Evolutionary conservation across 1,140 invertebrate species (phyloP), one percentile per base, ranked within the genome.

Genomic region (Drosophila miranda): DNA sequence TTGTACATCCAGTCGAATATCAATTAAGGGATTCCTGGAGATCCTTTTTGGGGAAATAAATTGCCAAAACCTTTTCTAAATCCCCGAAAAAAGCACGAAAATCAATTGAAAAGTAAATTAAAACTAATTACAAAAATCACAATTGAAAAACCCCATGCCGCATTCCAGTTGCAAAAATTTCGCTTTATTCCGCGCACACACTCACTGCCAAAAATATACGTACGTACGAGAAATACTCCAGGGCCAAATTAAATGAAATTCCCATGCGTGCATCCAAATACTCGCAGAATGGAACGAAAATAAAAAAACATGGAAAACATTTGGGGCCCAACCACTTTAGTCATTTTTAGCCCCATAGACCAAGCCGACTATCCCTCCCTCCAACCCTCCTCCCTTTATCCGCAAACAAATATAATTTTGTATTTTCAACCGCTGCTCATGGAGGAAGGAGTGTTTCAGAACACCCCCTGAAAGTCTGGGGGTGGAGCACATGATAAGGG

Each of bases 231-330:
- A 56, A 70, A 70, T 56, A 60, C 46, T 44, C 44, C 34, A 48
- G 23, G 70, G 56, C 54, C 44, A 79, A 76, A 76, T 79, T 58
- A 66, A 80, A 61, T 71, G 48, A 82, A 78, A 78, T 78, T 64
- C 74, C 62, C 62, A 46, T 34, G 69, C 57, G 57, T 45, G 30
- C 53, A 38, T 54, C 45, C 19, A 16, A 64, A 77, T 56, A 26
- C 23, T 26, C 23, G 23, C 23, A 46, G 34, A 11, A 38, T 34
- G 30, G 9, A 53, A 16, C 60, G 16, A 55, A 34, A 58, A 67
- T 5, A 5, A 23, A 26, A 5, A 5, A 26, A 26, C 4, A 26
- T 53, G 26, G 58, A 70, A 53, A 48, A 48, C 50, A 63, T 55
- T 72, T 14, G 46, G 51, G 30, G 30, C 64, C 34, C 61, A 75